Base-by-base conservation (phyloP, 1,140 invertebrate species). In the Hycleus cichorii region DNA sequence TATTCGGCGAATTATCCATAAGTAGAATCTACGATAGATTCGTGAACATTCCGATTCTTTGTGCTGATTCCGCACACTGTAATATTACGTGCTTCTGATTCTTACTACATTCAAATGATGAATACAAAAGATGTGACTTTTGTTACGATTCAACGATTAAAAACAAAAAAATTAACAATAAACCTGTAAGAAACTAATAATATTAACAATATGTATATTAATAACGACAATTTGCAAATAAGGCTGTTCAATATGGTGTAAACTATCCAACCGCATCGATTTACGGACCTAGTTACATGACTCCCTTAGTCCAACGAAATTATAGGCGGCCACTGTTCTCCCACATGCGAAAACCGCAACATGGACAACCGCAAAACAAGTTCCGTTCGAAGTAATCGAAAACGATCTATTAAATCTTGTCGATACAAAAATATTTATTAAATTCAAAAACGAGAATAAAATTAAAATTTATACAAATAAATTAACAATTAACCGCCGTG, bases 401-500 rank as follows among this genome's bases (percentile, higher is more conserved):
- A 32, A 1, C 18, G 18, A 18, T 18, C 18, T 18, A 18, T 18
- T 18, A 32, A 5, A 32, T 32, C 4, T 32, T 32, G 4, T 32
- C 32, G 7, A 4, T 4, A 5, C 1, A 32, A 5, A 4, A 7
- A 32, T 7, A 32, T 32, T 32, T 32, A 32, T 32, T 32, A 3
- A 4, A 32, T 5, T 32, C 18, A 1, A 18, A 18, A 18, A 18
- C 18, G 18, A 18, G 7, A 32, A 32, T 5, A 32, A 32, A 38
- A 49, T 18, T 12, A 11, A 49, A 39, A 49, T 49, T 42, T 49
- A 48, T 38, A 47, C 39, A 49, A 7, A 43, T 42, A 42, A 43
- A 50, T 42, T 42, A 42, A 50, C 5, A 55, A 24, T 42, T n/a
- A 57, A 42, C 66, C 66, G 11, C 66, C 66, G 60, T 68, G 66